These are phyloP conservation scores for Lithophane ornitopus DNA, from an alignment of 2,888 invertebrate species.

Conservation along the genomic window DNA sequence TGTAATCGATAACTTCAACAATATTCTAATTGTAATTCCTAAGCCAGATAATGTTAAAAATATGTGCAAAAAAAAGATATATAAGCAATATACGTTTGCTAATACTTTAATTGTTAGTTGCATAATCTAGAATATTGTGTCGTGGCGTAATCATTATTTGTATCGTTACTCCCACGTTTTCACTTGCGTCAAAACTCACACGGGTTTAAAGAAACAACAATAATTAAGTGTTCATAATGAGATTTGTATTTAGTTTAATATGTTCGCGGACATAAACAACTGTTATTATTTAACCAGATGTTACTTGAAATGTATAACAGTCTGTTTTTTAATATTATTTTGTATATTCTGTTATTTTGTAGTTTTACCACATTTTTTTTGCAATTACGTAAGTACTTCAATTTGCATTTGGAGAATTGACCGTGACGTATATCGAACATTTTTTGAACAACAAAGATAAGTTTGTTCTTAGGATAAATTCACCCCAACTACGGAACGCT, in stretches of 20 bases:
- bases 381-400: too few relatives aligned
- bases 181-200: slow-evolving; percentile 41
- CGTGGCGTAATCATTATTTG: not conserved
- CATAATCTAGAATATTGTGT: not conserved
- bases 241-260: not conserved
- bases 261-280: not conserved
- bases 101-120: not conserved
- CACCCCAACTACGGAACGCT: too few relatives aligned
- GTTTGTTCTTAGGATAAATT: too few relatives aligned
- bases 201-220: slow-evolving; percentile 21
- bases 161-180: slow-evolving; percentile 51
- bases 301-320: slow-evolving; percentile 9
- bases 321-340: slow-evolving; percentile 6
- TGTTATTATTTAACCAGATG: slow-evolving; percentile 11
- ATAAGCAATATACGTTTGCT: not conserved
- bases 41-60: not conserved
- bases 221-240: slow-evolving; percentile 20
- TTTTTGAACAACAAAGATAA: too few relatives aligned
- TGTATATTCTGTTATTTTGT: too few relatives aligned
- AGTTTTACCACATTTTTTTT: too few relatives aligned
- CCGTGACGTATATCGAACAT: too few relatives aligned
- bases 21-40: not conserved
- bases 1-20: too few relatives aligned
- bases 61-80: not conserved
- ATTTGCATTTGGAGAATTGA: too few relatives aligned